Evolutionary conservation across 1,140 invertebrate species (phyloP), one percentile per base, ranked within the genome.

Genomic region (Tigriopus japonicus): DNA sequence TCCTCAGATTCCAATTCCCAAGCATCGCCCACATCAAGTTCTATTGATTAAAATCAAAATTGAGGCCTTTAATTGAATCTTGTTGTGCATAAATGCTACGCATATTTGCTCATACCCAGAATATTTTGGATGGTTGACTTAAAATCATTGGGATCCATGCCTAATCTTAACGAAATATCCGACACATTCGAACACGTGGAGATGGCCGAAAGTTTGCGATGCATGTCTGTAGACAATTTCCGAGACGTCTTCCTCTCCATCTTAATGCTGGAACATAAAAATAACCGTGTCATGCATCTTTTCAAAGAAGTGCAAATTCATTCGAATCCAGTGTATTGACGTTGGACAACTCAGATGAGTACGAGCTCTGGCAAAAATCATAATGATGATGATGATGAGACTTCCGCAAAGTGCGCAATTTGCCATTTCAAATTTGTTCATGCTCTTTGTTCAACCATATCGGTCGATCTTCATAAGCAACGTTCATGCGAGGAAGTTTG

Each of bases 141-240:
- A 23, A 58, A 58, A 9, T 58, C 55, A 17, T n/a, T 15, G n/a
- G 55, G 55, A 42, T 21, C 55, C 55, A 58, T 58, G 2, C 55
- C 55, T 17, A 58, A 40, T 41, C 17, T 40, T 41, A 15, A 17
- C 12, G 55, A 58, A 42, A 58, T 58, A 42, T 58, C 41, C 12
- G 55, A 58, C 1, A 58, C 55, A 58, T 58, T 41, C 23, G 55
- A 58, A 24, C 55, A 58, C 35, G 35, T 58, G 40, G 21, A 28
- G 41, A 58, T 58, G 55, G 55, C 55, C 14, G 55, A 58, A 9
- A 58, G 21, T 43, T 58, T 58, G 24, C 55, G 24, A 12, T 58
- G 55, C 28, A 58, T 41, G 35, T 58, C 55, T 7, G 24, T 35
- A 10, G 55, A 58, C 40, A 58, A 40, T 41, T 58, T 58, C 28